Evolutionary conservation across 2,113 vertebrate genomes (phyloP).

Genomic region (Hippocampus mohnikei): DNA sequence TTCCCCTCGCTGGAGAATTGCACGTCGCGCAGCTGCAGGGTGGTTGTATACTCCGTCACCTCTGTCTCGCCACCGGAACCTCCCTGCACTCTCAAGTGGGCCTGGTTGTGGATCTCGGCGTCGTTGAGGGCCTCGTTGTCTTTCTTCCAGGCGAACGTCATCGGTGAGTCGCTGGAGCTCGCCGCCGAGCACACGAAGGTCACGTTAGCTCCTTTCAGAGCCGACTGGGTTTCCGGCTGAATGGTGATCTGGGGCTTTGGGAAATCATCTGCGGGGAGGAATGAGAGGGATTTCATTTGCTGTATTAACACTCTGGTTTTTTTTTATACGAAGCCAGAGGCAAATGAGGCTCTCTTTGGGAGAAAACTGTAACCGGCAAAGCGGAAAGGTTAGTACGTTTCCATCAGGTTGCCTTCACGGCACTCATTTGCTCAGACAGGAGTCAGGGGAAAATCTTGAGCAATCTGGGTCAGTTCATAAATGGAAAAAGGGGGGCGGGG

Average conservation of each 20-base stretch:
- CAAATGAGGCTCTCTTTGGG: not conserved
- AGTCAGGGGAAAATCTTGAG: constrained; percentile 25
- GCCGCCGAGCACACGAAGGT: constrained; percentile 92
- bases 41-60: constrained; percentile 93
- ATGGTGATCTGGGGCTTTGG: constrained; percentile 96
- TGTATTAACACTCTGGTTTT: not conserved
- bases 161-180: constrained; percentile 95
- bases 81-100: constrained; percentile 81
- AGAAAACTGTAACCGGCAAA: constrained; percentile 2
- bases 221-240: constrained; percentile 92
- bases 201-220: constrained; percentile 88
- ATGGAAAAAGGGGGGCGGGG: constrained; percentile 29
- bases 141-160: constrained; percentile 98
- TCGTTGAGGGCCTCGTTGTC: constrained; percentile 89
- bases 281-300: not conserved
- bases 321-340: not conserved
- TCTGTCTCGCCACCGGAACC: constrained; percentile 67
- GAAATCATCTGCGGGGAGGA: constrained; percentile 82
- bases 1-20: constrained; percentile 89
- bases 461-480: constrained; percentile 40
- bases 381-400: constrained; percentile 29
- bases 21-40: constrained; percentile 82
- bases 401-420: constrained; percentile 20
- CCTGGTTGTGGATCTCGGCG: constrained; percentile 90
- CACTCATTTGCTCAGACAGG: constrained; percentile 21